These are phyloP conservation scores for Callocephalon fimbriatum DNA, from an alignment of 2,113 vertebrate species.

Conservation along the genomic window DNA sequence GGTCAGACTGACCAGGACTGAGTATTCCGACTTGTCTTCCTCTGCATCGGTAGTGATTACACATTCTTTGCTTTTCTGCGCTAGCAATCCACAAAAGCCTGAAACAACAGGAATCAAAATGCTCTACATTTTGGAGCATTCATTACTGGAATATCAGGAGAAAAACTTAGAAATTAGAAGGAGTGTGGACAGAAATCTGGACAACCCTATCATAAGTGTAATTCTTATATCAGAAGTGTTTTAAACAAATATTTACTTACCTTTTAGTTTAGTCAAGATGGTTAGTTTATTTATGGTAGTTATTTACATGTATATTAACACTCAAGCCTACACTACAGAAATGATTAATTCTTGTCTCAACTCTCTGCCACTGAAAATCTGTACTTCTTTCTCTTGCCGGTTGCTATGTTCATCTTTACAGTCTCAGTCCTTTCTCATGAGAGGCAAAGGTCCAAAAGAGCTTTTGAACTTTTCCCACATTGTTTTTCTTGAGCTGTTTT, in stretches of 20 bases:
- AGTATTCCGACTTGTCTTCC: not conserved
- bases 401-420: not conserved
- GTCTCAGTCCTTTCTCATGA: not conserved
- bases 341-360: not conserved
- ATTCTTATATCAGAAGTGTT: not conserved
- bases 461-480: not conserved
- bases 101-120: not conserved
- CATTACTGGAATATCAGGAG: not conserved
- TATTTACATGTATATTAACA: not conserved
- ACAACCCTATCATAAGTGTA: not conserved
- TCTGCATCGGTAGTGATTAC: not conserved
- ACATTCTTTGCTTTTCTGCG: not conserved
- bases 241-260: not conserved
- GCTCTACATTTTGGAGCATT: not conserved
- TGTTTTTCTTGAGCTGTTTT: not conserved
- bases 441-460: not conserved
- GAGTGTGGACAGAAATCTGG: not conserved
- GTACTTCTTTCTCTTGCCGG: not conserved
- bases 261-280: not conserved
- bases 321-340: not conserved
- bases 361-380: not conserved
- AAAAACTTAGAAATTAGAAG: not conserved
- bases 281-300: not conserved
- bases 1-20: not conserved
- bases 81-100: not conserved